A percentile compares a stretch with the other conserved stretches of the same genome.
Conservation (phyloP, 2,113 vertebrate genomes). For the Xerus inauris region DNA sequence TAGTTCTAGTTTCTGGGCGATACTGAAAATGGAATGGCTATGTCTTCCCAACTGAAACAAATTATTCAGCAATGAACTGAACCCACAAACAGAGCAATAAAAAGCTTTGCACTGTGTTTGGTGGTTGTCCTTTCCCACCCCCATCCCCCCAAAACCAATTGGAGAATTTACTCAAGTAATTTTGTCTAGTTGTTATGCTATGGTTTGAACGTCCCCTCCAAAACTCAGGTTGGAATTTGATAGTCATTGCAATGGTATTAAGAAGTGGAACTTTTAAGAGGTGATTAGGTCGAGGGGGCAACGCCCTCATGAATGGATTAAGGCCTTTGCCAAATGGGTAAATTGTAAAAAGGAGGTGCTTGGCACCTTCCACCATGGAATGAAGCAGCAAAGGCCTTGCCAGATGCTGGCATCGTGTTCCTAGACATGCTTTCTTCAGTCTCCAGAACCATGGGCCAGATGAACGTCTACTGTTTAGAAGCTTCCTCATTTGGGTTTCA, state of each 20-base stretch:
- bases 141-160: not conserved
- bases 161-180: constrained; percentile 26
- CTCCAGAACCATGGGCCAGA: not conserved
- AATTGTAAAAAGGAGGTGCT: not conserved
- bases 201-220: not conserved
- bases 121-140: too few species aligned
- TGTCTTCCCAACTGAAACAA: not conserved
- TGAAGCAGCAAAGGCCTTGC: too few species aligned
- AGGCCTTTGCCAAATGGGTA: too few species aligned
- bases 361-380: not conserved
- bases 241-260: too few species aligned
- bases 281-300: not conserved
- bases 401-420: not conserved
- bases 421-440: not conserved
- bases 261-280: not conserved
- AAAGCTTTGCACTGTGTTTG: not conserved
- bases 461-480: not conserved
- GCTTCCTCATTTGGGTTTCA: constrained; percentile 24
- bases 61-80: not conserved
- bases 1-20: constrained; percentile 27
- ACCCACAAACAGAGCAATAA: not conserved
- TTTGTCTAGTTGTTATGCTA: not conserved
- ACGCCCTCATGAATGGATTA: not conserved
- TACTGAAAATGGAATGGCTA: not conserved
- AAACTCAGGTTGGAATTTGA: not conserved